These are phyloP conservation scores for Oncorhynchus kisutch DNA, from an alignment of 2,113 vertebrate genomes.

Conservation along the genomic window DNA sequence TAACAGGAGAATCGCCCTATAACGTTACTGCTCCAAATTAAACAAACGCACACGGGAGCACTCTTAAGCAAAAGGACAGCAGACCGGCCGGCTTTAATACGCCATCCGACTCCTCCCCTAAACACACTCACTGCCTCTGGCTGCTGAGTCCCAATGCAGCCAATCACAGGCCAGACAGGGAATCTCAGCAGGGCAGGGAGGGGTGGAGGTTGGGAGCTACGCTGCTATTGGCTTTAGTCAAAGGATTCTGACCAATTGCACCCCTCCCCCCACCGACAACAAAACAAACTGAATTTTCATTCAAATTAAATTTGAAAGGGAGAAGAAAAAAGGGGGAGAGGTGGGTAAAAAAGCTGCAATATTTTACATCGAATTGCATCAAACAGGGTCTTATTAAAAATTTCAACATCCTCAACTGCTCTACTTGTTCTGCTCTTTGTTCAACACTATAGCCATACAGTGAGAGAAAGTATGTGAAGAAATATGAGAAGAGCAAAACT, in stretches of 20 bases:
- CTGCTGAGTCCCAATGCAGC: constrained; percentile 44
- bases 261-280: constrained; percentile 67
- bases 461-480: not conserved
- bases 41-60: not conserved
- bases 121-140: constrained; percentile 40
- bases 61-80: not conserved
- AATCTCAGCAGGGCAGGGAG: constrained; percentile 34
- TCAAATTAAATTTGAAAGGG: constrained; percentile 78
- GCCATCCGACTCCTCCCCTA: constrained; percentile 61
- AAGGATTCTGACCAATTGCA: constrained; percentile 60
- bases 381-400: constrained; percentile 49
- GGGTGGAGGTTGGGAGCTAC: constrained; percentile 32
- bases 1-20: not conserved
- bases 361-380: constrained; percentile 66
- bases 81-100: constrained; percentile 66
- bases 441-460: not conserved
- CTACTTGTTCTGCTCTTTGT: constrained; percentile 35
- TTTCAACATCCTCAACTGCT: constrained; percentile 36
- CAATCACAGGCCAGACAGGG: constrained; percentile 57
- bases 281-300: constrained; percentile 76
- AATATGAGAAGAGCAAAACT: not conserved
- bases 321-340: constrained; percentile 33
- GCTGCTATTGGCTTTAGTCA: constrained; percentile 59
- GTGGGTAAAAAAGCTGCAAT: constrained; percentile 69
- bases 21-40: not conserved